Evolutionary conservation across 2,888 invertebrate species (phyloP), one percentile per base, ranked within the genome.

Genomic region (Rotaria socialis): DNA sequence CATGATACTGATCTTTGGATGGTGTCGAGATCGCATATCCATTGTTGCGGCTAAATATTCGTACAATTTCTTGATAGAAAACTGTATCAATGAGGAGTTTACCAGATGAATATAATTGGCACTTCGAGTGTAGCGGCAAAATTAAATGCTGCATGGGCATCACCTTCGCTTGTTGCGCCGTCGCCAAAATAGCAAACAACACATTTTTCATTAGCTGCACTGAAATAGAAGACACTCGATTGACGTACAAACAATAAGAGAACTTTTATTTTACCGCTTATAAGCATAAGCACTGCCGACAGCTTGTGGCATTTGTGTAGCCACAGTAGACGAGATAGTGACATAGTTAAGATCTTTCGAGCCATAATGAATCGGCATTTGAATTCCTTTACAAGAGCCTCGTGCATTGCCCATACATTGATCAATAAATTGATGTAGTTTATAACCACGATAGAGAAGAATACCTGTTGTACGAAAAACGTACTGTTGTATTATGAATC

Each of bases 291-390:
- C 52, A 56, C 56, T 86, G 67, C 86, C 88, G 90, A 94, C 93
- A 50, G 87, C 94, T 93, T 99, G 99, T 0, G 98, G 97, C 93
- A 99, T 94, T 92, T 99, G 99, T 0, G 99, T 99, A 0, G 95
- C 95, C 86, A 99, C 92, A 0, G 99, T 96, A 89, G 98, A 98
- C 1, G 97, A 98, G 89, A 99, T 94, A 0, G 98, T 98, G 1
- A 96, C 94, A 91, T 97, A 95, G 92, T 96, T 95, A 16, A 94
- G 93, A 60, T 94, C 93, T 89, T 93, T 94, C 58, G 94, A 94
- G 0, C 98, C 99, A 91, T 97, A 99, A 90, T 99, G 99, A 0
- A 98, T 95, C 0, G 98, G 98, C 98, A 99, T 99, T 92, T 98
- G 97, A 88, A 95, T 93, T 0, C 97, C 97, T 90, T 95, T 95